phyloP scores from a whole-genome alignment of 1,140 invertebrate species.

The Papilio helenus region DNA sequence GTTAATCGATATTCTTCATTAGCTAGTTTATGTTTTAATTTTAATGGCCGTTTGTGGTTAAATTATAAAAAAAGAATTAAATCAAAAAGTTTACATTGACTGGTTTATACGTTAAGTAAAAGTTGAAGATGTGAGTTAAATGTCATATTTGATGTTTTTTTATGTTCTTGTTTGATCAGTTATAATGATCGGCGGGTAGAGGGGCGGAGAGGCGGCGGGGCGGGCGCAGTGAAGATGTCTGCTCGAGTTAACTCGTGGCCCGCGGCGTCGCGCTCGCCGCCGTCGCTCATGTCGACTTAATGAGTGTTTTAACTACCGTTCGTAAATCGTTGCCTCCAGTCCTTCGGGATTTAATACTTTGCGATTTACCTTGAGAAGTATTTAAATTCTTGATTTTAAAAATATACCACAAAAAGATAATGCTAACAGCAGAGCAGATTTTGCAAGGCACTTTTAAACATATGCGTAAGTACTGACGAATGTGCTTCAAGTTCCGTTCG shows the following conservation, averaged over 20 bases:
- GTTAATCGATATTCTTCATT: conserved; percentile 36
- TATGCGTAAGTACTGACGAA: no score
- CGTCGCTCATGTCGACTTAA: conserved; percentile 61
- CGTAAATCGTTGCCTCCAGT: conserved; percentile 61
- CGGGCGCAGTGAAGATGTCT: conserved; percentile 53
- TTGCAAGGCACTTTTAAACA: neutral
- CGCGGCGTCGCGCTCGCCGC: conserved; percentile 50
- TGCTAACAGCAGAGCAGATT: neutral
- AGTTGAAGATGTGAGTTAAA: conserved; percentile 24
- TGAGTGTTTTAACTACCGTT: conserved; percentile 70
- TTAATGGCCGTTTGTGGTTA: neutral
- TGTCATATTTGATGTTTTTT: conserved; percentile 9
- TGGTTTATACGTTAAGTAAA: neutral
- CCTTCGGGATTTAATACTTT: conserved; percentile 47
- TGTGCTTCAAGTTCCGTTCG: neutral
- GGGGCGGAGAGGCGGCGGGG: conserved; percentile 34
- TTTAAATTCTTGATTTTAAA: conserved; percentile 13
- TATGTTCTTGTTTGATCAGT: neutral
- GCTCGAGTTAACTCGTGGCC: conserved; percentile 51
- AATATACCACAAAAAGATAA: neutral
- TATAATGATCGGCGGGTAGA: neutral
- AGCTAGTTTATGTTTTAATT: conserved; percentile 24
- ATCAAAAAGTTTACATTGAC: conserved; percentile 15
- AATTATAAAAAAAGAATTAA: neutral
- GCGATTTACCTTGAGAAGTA: conserved; percentile 33